Conservation (phyloP, 2,888 invertebrate species). For the Leptopterna dolabrata region DNA sequence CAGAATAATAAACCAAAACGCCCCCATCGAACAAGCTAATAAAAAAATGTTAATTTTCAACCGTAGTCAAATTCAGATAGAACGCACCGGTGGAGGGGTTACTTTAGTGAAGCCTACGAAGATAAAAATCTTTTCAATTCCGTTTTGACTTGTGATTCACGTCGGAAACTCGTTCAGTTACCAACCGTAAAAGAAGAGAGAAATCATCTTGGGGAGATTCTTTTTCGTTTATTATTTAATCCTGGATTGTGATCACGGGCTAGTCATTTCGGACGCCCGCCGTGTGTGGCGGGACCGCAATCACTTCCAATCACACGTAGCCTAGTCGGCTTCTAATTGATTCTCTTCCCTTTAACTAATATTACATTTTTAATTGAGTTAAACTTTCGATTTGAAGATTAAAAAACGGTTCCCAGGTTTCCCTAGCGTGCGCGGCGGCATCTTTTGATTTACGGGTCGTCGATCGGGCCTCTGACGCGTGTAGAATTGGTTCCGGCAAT, state of each 20-base stretch:
- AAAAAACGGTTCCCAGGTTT: neutral
- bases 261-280: conserved; percentile 20
- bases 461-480: neutral
- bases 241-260: neutral
- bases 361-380: conserved; percentile 51
- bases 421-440: neutral
- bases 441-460: conserved; percentile 8
- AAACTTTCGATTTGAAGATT: conserved; percentile 34
- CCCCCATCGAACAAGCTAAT: neutral
- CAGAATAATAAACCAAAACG: no score
- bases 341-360: conserved; percentile 24
- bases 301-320: conserved; percentile 37
- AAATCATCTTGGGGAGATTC: conserved; percentile 31
- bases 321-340: conserved; percentile 24
- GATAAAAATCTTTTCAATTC: conserved; percentile 47
- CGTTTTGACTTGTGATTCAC: conserved; percentile 21
- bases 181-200: conserved; percentile 6
- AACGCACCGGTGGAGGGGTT: no score
- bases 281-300: conserved; percentile 47
- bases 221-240: neutral
- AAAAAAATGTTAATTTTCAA: no score
- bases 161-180: conserved; percentile 15
- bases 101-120: neutral
- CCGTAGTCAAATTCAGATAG: no score
- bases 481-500: neutral